Evolutionary conservation across 37 sponge, comb jelly and placozoan genomes (phyloP).

Genomic region (Theonella swinhoei): DNA sequence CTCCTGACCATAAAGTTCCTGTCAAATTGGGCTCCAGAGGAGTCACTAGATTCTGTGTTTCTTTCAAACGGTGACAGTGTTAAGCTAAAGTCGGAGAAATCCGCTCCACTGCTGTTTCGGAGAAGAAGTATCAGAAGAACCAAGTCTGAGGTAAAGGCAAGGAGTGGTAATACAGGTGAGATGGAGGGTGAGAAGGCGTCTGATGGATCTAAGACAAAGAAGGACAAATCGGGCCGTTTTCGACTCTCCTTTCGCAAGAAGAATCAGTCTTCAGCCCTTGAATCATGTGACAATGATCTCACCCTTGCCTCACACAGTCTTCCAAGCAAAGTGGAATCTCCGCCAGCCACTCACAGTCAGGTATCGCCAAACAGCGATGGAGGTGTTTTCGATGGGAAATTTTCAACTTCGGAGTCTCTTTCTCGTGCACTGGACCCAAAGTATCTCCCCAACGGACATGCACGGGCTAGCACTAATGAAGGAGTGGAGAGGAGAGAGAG

Average conservation of each 20-base stretch:
- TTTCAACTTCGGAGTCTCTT: background rate
- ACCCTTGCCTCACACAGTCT: background rate
- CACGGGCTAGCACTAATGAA: background rate
- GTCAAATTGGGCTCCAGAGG: slow-evolving; percentile 35
- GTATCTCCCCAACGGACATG: background rate
- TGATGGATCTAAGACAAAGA: background rate
- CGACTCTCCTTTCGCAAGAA: slow-evolving; percentile 20
- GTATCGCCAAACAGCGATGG: background rate
- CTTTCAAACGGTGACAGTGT: background rate
- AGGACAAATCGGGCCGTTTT: slow-evolving; percentile 7
- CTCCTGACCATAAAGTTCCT: slow-evolving; percentile 35
- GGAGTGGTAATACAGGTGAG: background rate
- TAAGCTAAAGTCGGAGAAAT: background rate
- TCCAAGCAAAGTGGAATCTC: background rate
- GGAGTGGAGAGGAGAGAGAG: background rate
- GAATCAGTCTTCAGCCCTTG: slow-evolving; percentile 18
- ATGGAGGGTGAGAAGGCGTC: background rate
- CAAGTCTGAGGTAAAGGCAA: slow-evolving; percentile 14
- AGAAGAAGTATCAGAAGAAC: slow-evolving; percentile 23
- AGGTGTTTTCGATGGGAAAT: background rate
- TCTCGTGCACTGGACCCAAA: background rate
- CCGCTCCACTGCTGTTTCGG: background rate
- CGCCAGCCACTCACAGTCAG: background rate
- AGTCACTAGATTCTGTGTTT: background rate
- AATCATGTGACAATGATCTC: slow-evolving; percentile 28